Conservation (phyloP, 2,797 vertebrate genomes). For the Gadopsis bispinosus region DNA sequence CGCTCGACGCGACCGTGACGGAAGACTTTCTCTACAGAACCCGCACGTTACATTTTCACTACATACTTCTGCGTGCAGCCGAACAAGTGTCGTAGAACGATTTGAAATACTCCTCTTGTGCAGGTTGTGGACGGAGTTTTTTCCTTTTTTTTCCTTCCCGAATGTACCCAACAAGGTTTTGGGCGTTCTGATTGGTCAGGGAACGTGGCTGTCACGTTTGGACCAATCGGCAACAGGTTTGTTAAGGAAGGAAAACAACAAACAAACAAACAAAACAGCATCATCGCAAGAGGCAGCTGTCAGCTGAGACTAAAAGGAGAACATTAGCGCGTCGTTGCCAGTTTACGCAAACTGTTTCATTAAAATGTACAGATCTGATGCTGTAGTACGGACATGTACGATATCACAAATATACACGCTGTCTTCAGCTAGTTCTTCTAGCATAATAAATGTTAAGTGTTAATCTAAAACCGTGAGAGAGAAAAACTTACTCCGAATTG, state of each 20-base stretch:
- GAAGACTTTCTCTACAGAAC: neutral
- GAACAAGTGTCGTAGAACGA: conserved; percentile 9
- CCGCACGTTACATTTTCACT: neutral
- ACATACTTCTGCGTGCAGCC: conserved; percentile 38
- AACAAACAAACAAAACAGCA: conserved; percentile 6
- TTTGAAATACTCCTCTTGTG: conserved; percentile 42
- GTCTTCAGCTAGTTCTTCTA: neutral
- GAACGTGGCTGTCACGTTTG: conserved; percentile 34
- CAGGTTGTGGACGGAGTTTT: conserved; percentile 61
- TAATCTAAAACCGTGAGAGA: neutral
- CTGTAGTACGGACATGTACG: neutral
- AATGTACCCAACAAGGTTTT: conserved; percentile 48
- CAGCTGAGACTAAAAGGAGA: conserved; percentile 12
- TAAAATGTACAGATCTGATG: neutral
- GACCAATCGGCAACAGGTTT: conserved; percentile 74
- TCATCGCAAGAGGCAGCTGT: conserved; percentile 23
- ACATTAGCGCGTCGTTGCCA: neutral
- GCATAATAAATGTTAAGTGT: neutral
- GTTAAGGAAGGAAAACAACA: conserved; percentile 42
- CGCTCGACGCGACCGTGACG: neutral
- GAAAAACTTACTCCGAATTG: too few relatives aligned
- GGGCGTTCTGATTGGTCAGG: conserved; percentile 70
- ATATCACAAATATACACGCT: neutral
- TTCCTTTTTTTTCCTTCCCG: conserved; percentile 45
- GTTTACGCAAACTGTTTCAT: neutral